Evolutionary conservation across 2,113 vertebrate species (phyloP).

Genomic region (Herpailurus yagouaroundi): DNA sequence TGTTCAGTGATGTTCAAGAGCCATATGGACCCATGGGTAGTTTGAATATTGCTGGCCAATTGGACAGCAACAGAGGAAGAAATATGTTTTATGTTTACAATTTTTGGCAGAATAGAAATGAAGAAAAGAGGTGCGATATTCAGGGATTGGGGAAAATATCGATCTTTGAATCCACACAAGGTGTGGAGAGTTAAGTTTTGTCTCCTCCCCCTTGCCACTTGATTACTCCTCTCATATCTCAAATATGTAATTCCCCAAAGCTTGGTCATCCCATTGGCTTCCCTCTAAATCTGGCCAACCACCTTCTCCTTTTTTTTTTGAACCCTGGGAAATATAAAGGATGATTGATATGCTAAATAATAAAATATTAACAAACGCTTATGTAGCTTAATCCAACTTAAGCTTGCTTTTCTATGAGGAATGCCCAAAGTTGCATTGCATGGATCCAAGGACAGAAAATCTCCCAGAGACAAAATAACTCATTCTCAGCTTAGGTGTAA

Average conservation of each 20-base stretch:
- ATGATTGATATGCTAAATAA: neutral
- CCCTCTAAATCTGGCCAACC: neutral
- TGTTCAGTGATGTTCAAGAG: neutral
- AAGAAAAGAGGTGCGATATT: neutral
- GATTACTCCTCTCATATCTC: neutral
- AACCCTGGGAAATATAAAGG: neutral
- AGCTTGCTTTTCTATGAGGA: constrained; percentile 30
- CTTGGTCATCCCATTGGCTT: neutral
- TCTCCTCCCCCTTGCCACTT: neutral
- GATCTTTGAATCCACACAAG: neutral
- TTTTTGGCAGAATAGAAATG: neutral
- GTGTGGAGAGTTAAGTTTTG: neutral
- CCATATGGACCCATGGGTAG: neutral
- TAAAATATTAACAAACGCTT: neutral
- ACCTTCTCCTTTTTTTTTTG: neutral
- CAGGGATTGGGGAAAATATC: neutral
- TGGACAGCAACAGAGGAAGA: neutral
- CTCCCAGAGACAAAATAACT: neutral
- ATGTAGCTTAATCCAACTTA: neutral
- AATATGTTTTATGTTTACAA: neutral
- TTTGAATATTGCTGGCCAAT: neutral
- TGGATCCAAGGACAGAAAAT: constrained; percentile 36
- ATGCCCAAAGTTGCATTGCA: neutral
- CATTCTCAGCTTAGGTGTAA: neutral
- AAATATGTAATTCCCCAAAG: neutral